Evolutionary conservation across 1,140 invertebrate genomes (phyloP).

Genomic region (Parasteatoda tepidariorum): DNA sequence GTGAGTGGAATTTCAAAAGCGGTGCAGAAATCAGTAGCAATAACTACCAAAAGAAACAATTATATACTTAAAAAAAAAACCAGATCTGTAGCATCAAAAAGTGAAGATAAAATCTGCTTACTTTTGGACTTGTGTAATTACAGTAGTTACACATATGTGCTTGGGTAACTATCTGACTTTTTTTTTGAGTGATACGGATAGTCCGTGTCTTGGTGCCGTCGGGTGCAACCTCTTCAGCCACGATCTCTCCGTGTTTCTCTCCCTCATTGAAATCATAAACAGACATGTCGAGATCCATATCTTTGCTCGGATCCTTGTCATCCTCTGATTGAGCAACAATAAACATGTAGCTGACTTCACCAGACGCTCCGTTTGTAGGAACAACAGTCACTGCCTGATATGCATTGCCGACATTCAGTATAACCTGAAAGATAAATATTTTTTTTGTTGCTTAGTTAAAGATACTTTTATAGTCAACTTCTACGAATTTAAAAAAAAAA

Average conservation of each 20-base stretch:
- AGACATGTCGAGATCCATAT: slow-evolving; percentile 68
- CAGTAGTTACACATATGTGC: slow-evolving; percentile 90
- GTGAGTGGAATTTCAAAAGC: no score
- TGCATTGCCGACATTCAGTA: slow-evolving; percentile 63
- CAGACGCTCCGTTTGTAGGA: slow-evolving; percentile 81
- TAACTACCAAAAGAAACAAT: no score
- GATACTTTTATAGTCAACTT: background rate
- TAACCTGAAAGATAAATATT: slow-evolving; percentile 38
- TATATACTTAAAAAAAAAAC: no score
- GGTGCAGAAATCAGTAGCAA: no score
- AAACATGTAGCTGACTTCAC: slow-evolving; percentile 88
- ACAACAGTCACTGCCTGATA: slow-evolving; percentile 89
- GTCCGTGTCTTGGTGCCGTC: slow-evolving; percentile 58
- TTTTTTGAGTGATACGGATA: slow-evolving; percentile 72
- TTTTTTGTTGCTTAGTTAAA: no score
- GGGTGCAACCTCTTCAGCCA: slow-evolving; percentile 54
- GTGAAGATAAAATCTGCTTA: background rate
- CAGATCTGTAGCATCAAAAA: no score
- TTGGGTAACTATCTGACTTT: slow-evolving; percentile 78
- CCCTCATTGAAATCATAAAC: slow-evolving; percentile 74
- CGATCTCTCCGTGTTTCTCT: slow-evolving; percentile 60
- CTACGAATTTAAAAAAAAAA: slow-evolving; percentile 34
- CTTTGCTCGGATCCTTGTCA: slow-evolving; percentile 58
- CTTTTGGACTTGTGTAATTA: slow-evolving; percentile 87
- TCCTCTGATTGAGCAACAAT: slow-evolving; percentile 79